Evolutionary conservation across 2,888 invertebrate genomes (phyloP).

Genomic region (Clusia tigrina): DNA sequence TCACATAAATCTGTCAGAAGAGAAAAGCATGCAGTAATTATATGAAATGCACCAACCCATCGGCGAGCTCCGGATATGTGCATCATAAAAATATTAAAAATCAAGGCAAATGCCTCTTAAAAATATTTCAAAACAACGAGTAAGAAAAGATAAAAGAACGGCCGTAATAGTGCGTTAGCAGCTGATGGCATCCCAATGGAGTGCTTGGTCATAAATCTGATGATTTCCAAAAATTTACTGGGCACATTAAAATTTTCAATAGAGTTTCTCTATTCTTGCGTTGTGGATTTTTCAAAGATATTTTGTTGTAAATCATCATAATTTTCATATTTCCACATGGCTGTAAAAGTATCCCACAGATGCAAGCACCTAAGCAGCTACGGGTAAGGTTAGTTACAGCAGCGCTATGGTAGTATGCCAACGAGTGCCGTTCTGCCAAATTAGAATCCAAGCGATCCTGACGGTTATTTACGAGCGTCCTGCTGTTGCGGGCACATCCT

Average conservation of each 20-base stretch:
- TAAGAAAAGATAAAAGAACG: slow-evolving; percentile 34
- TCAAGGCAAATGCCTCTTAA: slow-evolving; percentile 28
- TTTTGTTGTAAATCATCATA: slow-evolving; percentile 42
- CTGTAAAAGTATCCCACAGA: neutral
- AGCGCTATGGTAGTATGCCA: no score
- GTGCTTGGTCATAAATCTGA: slow-evolving; percentile 47
- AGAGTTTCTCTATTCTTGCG: neutral
- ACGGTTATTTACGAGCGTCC: slow-evolving; percentile 24
- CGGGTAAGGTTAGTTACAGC: neutral
- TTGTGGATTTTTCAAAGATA: neutral
- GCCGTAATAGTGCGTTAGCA: slow-evolving; percentile 48
- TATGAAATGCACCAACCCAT: neutral
- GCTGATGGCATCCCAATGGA: slow-evolving; percentile 42
- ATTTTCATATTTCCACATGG: slow-evolving; percentile 56
- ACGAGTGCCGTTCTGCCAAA: slow-evolving; percentile 49
- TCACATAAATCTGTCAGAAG: neutral
- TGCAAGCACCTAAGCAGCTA: slow-evolving; percentile 37
- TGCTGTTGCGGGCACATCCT: neutral
- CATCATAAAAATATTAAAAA: slow-evolving; percentile 55
- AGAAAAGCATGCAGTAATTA: neutral
- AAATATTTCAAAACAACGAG: slow-evolving; percentile 32
- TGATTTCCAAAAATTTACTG: slow-evolving; percentile 10
- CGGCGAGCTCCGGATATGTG: slow-evolving; percentile 45
- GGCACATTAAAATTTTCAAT: neutral
- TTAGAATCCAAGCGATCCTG: slow-evolving; percentile 35